A percentile compares a stretch with the other conserved stretches of the same genome.
phyloP scores from a whole-genome alignment of 2,113 vertebrate genomes.

The Rissa tridactyla region DNA sequence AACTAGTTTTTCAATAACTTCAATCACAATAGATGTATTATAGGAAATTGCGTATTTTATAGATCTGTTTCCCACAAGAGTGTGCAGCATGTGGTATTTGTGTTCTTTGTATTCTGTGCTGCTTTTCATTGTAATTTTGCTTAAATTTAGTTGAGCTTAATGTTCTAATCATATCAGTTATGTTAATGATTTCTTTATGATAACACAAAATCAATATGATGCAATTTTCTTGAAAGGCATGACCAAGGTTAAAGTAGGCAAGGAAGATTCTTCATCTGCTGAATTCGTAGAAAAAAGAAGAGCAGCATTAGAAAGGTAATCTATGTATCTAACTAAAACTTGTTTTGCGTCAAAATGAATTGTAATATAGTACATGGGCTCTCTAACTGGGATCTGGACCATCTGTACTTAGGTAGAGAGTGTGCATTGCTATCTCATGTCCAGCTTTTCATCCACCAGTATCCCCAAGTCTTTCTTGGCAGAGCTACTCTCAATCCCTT shows the following conservation, averaged over 20 bases:
- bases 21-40: not conserved
- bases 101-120: not conserved
- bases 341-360: not conserved
- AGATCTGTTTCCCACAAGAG: not conserved
- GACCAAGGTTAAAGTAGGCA: constrained; percentile 97
- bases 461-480: no score
- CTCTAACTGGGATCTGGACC: not conserved
- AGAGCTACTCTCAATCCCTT: no score
- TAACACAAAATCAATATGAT: not conserved
- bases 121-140: not conserved
- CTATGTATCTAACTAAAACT: not conserved
- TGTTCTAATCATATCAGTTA: not conserved
- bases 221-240: constrained; percentile 79
- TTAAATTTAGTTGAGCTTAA: not conserved
- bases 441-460: no score
- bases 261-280: constrained; percentile 90
- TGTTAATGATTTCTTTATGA: not conserved
- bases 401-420: not conserved
- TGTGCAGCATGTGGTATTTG: not conserved
- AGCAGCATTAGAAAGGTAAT: constrained; percentile 90
- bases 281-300: constrained; percentile 94
- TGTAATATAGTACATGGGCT: not conserved
- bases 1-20: not conserved
- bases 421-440: no score
- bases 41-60: not conserved